These are phyloP conservation scores for Prionailurus viverrinus DNA, from an alignment of 2,113 vertebrate species.

Conservation along the genomic window DNA sequence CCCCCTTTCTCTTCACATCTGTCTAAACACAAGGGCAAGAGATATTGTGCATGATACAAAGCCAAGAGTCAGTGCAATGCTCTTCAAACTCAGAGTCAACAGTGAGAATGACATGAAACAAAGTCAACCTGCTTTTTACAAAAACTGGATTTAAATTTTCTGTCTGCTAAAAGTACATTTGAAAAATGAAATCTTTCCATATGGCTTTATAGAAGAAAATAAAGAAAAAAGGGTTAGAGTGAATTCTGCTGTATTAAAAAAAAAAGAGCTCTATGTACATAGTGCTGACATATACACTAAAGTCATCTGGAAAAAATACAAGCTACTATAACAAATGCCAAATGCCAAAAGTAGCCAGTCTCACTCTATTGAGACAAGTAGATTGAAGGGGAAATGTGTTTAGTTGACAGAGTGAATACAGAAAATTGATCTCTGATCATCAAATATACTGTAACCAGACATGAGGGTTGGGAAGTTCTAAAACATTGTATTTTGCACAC, in stretches of 20 bases:
- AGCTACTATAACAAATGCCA: constrained; percentile 48
- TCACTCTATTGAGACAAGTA: constrained; percentile 58
- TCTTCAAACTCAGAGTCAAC: constrained; percentile 66
- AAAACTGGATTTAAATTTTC: constrained; percentile 57
- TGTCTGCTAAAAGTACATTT: constrained; percentile 68
- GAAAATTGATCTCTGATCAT: constrained; percentile 55
- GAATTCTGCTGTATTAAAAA: constrained; percentile 58
- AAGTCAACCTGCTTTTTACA: constrained; percentile 63
- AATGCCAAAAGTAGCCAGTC: constrained; percentile 63
- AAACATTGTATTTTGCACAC: constrained; percentile 64
- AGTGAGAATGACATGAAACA: constrained; percentile 69
- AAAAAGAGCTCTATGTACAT: neutral
- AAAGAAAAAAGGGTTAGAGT: constrained; percentile 42
- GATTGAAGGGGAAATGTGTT: constrained; percentile 53
- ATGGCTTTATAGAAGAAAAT: constrained; percentile 51
- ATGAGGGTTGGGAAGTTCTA: constrained; percentile 21
- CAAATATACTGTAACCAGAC: neutral
- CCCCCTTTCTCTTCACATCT: constrained; percentile 70
- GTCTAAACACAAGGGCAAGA: constrained; percentile 72
- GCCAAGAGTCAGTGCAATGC: constrained; percentile 67
- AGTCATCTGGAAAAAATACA: constrained; percentile 79
- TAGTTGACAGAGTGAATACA: constrained; percentile 62
- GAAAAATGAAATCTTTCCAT: constrained; percentile 80
- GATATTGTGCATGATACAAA: constrained; percentile 26
- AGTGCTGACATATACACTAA: constrained; percentile 71